phyloP scores from a whole-genome alignment of 2,797 vertebrate species.

The Cirrhinus mrigala region DNA sequence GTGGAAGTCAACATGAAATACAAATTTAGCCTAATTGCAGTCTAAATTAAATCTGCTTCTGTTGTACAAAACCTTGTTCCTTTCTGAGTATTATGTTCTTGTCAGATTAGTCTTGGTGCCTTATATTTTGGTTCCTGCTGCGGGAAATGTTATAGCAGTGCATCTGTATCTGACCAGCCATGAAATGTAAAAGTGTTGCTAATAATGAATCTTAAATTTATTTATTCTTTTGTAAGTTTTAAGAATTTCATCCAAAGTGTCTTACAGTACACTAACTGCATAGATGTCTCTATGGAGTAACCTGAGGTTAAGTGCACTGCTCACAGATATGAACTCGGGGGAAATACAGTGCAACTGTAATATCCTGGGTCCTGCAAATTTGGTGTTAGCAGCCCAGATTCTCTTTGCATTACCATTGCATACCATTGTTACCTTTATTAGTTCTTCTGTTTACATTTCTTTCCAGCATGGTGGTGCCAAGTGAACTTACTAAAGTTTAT shows the following conservation, averaged over 20 bases:
- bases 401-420: background rate
- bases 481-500: slow-evolving; percentile 8
- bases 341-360: background rate
- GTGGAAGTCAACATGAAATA: background rate
- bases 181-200: background rate
- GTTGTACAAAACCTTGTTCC: background rate
- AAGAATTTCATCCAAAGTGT: background rate
- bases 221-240: background rate
- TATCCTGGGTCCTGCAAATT: background rate
- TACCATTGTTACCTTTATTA: background rate
- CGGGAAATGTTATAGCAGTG: background rate
- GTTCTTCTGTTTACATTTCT: background rate
- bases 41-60: too few relatives aligned
- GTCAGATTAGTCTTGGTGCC: background rate
- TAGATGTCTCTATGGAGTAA: background rate
- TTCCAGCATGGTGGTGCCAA: background rate
- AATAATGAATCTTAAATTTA: background rate
- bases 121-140: background rate
- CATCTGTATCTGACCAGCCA: background rate
- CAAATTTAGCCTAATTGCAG: background rate
- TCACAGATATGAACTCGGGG: background rate
- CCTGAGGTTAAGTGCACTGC: slow-evolving; percentile 2
- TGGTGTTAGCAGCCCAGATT: background rate
- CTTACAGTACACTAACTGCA: background rate
- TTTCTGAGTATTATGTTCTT: background rate